Percentiles rank a stretch among this genome's conserved stretches.
These are phyloP conservation scores for Electrona antarctica DNA, from an alignment of 2,113 vertebrate species.

Conservation along the genomic window DNA sequence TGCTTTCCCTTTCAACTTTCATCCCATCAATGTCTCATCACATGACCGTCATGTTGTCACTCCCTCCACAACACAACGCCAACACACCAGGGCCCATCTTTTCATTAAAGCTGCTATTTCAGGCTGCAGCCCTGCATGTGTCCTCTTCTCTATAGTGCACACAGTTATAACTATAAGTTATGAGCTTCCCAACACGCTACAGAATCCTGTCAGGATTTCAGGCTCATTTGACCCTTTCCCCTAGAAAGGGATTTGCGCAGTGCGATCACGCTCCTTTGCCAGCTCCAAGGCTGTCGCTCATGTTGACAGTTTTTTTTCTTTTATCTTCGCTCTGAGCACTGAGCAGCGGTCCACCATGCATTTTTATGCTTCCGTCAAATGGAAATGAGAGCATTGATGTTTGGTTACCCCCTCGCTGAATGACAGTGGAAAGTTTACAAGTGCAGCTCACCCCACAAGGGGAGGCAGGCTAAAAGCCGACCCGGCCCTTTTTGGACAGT, in stretches of 20 bases:
- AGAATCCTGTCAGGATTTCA: constrained; percentile 56
- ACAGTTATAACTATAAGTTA: constrained; percentile 59
- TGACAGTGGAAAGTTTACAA: constrained; percentile 51
- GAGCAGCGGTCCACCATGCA: constrained; percentile 40
- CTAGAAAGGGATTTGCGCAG: constrained; percentile 59
- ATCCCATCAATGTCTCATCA: constrained; percentile 59
- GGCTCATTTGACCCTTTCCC: constrained; percentile 58
- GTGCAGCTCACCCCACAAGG: constrained; percentile 36
- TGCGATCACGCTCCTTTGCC: constrained; percentile 39
- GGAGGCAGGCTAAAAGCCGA: constrained; percentile 22
- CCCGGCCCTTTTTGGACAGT: constrained; percentile 50
- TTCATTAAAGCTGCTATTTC: constrained; percentile 67
- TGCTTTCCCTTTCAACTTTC: constrained; percentile 50
- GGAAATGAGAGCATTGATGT: constrained; percentile 42
- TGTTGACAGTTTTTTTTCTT: constrained; percentile 50
- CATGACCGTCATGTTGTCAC: constrained; percentile 56
- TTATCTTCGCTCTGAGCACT: constrained; percentile 42
- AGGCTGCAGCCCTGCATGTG: constrained; percentile 29
- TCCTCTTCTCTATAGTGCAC: constrained; percentile 57
- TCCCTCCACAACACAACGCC: constrained; percentile 40
- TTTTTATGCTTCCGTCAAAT: constrained; percentile 55
- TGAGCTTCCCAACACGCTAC: constrained; percentile 34
- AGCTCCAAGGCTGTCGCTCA: constrained; percentile 61
- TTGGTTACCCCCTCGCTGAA: constrained; percentile 7
- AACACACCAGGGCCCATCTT: constrained; percentile 48